Conservation (phyloP, 1,140 invertebrate species). For the Globodera rostochiensis region DNA sequence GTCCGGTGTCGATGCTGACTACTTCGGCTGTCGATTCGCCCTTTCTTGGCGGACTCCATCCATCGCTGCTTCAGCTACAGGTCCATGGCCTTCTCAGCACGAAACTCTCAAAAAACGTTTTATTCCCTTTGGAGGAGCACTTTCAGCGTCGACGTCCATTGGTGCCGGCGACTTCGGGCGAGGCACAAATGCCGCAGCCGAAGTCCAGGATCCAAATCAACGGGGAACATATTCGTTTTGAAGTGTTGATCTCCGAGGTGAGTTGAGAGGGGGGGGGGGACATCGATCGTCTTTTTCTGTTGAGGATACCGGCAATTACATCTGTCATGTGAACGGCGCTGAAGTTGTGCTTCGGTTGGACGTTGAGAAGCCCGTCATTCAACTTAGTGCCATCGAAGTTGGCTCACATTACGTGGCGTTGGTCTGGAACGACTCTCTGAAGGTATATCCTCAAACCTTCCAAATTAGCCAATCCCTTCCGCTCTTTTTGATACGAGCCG, state of each 20-base stretch:
- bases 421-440: slow-evolving; percentile 53
- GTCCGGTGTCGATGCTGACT: background rate
- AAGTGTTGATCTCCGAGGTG: slow-evolving; percentile 32
- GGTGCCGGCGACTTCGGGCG: background rate
- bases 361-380: slow-evolving; percentile 41
- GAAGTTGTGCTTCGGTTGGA: slow-evolving; percentile 31
- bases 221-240: slow-evolving; percentile 38
- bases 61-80: background rate
- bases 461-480: slow-evolving; percentile 17
- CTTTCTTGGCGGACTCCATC: background rate
- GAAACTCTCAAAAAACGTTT: background rate
- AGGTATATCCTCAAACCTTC: slow-evolving; percentile 3
- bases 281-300: background rate
- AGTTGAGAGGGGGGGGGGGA: background rate
- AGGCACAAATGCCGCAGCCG: slow-evolving; percentile 14
- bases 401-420: slow-evolving; percentile 58
- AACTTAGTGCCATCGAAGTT: slow-evolving; percentile 48
- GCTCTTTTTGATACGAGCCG: slow-evolving; percentile 38
- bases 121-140: background rate
- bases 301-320: slow-evolving; percentile 48
- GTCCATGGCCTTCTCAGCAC: background rate
- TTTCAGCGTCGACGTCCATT: background rate
- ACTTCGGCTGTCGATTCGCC: background rate
- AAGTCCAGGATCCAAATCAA: slow-evolving; percentile 32
- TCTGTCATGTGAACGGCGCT: slow-evolving; percentile 35